phyloP scores from a whole-genome alignment of 2,797 vertebrate genomes.

The Smutsia gigantea region DNA sequence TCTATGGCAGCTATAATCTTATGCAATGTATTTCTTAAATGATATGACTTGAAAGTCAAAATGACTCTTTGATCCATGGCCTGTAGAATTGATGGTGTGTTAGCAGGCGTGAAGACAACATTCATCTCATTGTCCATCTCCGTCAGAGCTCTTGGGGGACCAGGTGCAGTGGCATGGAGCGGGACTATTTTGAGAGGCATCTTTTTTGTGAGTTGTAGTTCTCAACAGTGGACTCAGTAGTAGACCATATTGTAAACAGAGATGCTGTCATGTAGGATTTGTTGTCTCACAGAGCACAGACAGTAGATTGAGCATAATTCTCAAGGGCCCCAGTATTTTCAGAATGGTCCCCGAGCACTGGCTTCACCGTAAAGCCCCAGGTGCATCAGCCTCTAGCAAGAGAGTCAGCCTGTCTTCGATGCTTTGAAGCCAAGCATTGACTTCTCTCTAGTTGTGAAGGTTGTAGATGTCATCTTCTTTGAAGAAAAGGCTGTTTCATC shows the following conservation, averaged over 20 bases:
- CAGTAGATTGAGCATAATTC: background rate
- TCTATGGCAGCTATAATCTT: background rate
- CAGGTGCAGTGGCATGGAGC: accelerated
- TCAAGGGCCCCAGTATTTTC: background rate
- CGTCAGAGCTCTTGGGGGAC: background rate
- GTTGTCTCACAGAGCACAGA: background rate
- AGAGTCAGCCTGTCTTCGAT: background rate
- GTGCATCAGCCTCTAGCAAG: background rate
- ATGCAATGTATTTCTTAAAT: background rate
- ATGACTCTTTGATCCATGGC: background rate
- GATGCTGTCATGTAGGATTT: background rate
- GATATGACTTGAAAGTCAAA: background rate
- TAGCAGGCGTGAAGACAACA: background rate
- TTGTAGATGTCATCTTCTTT: background rate
- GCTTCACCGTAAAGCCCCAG: background rate
- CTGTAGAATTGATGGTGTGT: background rate
- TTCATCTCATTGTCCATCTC: background rate
- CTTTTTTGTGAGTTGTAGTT: background rate
- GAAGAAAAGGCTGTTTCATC: background rate
- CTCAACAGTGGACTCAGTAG: background rate
- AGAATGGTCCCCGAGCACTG: background rate
- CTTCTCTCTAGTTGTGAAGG: background rate
- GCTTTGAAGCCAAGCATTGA: background rate
- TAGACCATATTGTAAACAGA: background rate
- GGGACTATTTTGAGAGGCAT: background rate